Evolutionary conservation across 2,113 vertebrate genomes (phyloP).

Genomic region (Baryphthengus martii): DNA sequence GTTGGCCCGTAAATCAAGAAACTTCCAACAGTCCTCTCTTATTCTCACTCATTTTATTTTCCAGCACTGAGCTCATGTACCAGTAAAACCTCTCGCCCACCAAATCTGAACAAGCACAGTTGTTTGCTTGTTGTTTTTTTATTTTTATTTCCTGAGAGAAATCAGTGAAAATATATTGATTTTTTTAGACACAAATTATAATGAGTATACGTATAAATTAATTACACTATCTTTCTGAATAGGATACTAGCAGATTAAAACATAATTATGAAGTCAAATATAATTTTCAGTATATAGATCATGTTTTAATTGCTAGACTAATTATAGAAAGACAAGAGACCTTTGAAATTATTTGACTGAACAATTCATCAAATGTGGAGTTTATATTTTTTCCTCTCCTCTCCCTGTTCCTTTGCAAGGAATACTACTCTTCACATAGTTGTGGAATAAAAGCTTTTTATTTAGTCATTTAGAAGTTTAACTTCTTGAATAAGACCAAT

Average conservation of each 20-base stretch:
- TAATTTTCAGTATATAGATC: constrained; percentile 56
- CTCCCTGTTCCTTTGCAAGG: background rate
- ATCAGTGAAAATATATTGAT: background rate
- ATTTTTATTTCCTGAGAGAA: background rate
- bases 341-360: constrained; percentile 62
- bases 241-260: constrained; percentile 15
- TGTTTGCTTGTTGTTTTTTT: background rate
- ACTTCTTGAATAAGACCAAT: constrained; percentile 34
- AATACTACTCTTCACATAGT: background rate
- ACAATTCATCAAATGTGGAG: constrained; percentile 25
- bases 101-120: background rate
- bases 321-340: constrained; percentile 55
- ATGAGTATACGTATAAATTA: constrained; percentile 10
- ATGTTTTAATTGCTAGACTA: constrained; percentile 63
- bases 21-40: background rate
- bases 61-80: background rate
- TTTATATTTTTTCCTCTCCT: background rate
- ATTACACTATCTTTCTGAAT: constrained; percentile 33
- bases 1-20: background rate
- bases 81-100: accelerated
- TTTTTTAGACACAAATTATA: background rate
- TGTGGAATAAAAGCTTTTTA: constrained; percentile 43
- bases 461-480: constrained; percentile 36
- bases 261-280: constrained; percentile 27
- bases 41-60: background rate